Base-by-base conservation (phyloP, 2,888 invertebrate species). In the Aphodius sticticus region DNA sequence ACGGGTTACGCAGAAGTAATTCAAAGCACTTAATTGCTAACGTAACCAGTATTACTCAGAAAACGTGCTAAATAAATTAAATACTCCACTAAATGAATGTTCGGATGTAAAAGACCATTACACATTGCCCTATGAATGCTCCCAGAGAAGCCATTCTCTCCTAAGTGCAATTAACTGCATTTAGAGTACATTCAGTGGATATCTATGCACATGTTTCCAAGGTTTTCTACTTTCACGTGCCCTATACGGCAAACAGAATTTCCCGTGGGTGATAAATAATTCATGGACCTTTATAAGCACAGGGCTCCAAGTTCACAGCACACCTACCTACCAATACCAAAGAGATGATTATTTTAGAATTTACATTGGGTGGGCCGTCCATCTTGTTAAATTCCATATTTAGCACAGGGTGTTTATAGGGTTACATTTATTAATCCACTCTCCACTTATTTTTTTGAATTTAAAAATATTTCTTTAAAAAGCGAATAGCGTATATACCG, bases 181-280 rank as follows among this genome's bases (percentile, higher is more conserved):
- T 76, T 76, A 76, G 69, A 15, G 53, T 76, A 69, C n/a, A 69
- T 69, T n/a, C 69, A 38, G 75, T 77, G 72, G 77, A 14, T 78
- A 76, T 76, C 69, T 77, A 79, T 79, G 79, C 74, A 80, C 36
- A 36, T 80, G 78, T 78, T 76, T 77, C 69, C 36, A 16, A 14
- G 35, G 15, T n/a, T 72, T 72, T 53, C 53, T 74, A 37, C 37
- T 74, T 37, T 74, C 74, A 16, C 77, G 76, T 71, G 53, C 53
- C 53, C 53, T 76, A 72, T 76, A 76, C 69, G 77, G 77, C 77
- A 84, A 85, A 84, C 84, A 83, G 84, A 85, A 86, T 86, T 86
- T 86, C 86, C 86, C 86, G 82, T 79, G 86, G 84, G 86, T 83
- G 83, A 86, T 86, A 85, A 85, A 86, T 86, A 85, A 86, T 86